phyloP scores from a whole-genome alignment of 2,888 invertebrate genomes.

The Globia sparganii region DNA sequence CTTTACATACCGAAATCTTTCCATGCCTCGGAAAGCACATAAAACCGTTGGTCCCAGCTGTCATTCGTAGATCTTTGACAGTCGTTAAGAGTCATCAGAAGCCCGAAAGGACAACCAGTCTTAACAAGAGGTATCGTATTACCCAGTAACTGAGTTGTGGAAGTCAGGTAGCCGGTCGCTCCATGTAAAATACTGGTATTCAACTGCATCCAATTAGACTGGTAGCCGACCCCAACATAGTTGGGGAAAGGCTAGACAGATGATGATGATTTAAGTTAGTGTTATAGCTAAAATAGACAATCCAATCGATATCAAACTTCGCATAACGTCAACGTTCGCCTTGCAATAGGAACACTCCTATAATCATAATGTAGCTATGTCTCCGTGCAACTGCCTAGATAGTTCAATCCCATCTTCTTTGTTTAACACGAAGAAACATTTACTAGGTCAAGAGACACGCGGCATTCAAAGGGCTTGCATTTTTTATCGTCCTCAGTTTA shows the following conservation, averaged over 20 bases:
- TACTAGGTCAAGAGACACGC: constrained; percentile 45
- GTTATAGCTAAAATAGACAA: not conserved
- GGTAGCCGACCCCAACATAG: not conserved
- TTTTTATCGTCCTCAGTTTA: constrained; percentile 58
- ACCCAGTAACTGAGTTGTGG: too few species aligned
- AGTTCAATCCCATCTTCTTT: constrained; percentile 7
- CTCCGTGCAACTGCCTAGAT: not conserved
- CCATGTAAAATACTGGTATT: too few species aligned
- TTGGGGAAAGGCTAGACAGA: not conserved
- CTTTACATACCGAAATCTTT: too few species aligned
- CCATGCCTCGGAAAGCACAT: too few species aligned
- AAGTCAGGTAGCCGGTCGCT: too few species aligned
- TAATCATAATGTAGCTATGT: not conserved
- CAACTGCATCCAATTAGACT: too few species aligned
- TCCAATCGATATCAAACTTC: not conserved
- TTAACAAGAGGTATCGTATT: too few species aligned
- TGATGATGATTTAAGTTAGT: not conserved
- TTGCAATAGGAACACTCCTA: not conserved
- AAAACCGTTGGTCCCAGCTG: too few species aligned
- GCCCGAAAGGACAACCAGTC: too few species aligned
- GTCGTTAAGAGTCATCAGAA: too few species aligned
- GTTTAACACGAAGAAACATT: constrained; percentile 19
- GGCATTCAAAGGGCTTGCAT: constrained; percentile 62
- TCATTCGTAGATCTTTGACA: too few species aligned
- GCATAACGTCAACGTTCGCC: not conserved